A percentile compares a stretch with the other conserved stretches of the same genome.
Conservation (phyloP, 1,140 invertebrate species). For the Oppia nitens region DNA sequence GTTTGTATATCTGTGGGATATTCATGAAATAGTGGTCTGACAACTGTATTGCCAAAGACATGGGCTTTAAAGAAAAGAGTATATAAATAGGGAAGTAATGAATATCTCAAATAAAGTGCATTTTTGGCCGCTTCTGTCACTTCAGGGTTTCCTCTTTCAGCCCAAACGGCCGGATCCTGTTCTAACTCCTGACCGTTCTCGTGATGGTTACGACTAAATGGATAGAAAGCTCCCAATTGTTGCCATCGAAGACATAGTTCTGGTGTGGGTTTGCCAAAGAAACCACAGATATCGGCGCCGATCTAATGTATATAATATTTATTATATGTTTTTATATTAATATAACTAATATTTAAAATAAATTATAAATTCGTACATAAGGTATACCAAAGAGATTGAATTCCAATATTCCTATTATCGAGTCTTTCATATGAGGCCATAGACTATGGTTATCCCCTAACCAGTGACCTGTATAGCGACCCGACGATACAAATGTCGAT, state of each 20-base stretch:
- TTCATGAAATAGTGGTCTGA: slow-evolving; percentile 34
- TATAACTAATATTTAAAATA: background rate
- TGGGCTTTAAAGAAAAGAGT: slow-evolving; percentile 29
- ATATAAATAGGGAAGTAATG: slow-evolving; percentile 54
- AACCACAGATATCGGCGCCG: slow-evolving; percentile 24
- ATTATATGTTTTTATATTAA: background rate
- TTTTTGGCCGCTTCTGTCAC: slow-evolving; percentile 44
- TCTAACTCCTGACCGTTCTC: slow-evolving; percentile 42
- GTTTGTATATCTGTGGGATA: slow-evolving; percentile 7
- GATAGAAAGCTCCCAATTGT: slow-evolving; percentile 40
- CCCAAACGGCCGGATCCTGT: slow-evolving; percentile 25
- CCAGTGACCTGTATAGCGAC: slow-evolving; percentile 39
- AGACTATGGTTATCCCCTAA: slow-evolving; percentile 34
- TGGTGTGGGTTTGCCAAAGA: slow-evolving; percentile 27
- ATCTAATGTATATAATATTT: background rate
- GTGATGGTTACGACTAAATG: slow-evolving; percentile 68
- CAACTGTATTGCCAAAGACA: slow-evolving; percentile 28
- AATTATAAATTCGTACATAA: slow-evolving; percentile 10
- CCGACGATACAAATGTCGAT: slow-evolving; percentile 37
- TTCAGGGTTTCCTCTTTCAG: slow-evolving; percentile 23
- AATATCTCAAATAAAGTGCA: slow-evolving; percentile 48
- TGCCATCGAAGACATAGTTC: slow-evolving; percentile 58
- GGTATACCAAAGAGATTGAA: slow-evolving; percentile 60
- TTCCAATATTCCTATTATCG: slow-evolving; percentile 41
- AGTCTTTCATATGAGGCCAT: slow-evolving; percentile 33